Conservation (phyloP, 2,888 invertebrate genomes). For the Trichopria drosophilae region DNA sequence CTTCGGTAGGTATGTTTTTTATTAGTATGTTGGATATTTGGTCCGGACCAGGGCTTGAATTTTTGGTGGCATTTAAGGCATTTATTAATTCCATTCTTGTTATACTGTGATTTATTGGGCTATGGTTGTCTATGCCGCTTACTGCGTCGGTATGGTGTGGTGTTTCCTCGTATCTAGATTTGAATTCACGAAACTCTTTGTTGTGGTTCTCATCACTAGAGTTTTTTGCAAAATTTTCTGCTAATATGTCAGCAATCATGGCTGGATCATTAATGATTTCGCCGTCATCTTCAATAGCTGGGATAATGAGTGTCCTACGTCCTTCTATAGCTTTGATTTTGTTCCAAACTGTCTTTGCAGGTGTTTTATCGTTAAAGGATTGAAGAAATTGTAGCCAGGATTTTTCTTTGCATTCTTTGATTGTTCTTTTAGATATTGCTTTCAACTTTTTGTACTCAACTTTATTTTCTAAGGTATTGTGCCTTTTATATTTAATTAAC, state of each 20-base stretch:
- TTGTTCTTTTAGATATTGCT: conserved; percentile 22
- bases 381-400: conserved; percentile 25
- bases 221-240: conserved; percentile 7
- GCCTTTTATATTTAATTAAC: conserved; percentile 27
- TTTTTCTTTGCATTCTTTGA: conserved; percentile 22
- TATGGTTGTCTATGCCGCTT: neutral
- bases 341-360: conserved; percentile 17
- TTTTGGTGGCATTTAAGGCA: conserved; percentile 10
- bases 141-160: neutral
- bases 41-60: too few species aligned
- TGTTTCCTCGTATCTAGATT: neutral
- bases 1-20: too few species aligned
- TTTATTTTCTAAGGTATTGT: conserved; percentile 21
- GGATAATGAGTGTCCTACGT: neutral
- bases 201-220: conserved; percentile 11
- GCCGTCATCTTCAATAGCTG: conserved; percentile 1
- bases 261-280: neutral
- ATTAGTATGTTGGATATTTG: too few species aligned
- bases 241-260: conserved; percentile 16
- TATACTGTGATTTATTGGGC: conserved; percentile 16
- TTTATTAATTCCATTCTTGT: conserved; percentile 14
- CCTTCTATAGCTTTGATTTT: conserved; percentile 26
- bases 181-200: neutral
- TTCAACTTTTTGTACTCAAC: conserved; percentile 25
- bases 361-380: conserved; percentile 6